Conservation (phyloP, 2,113 vertebrate genomes). For the pig (Sus scrofa) region DNA sequence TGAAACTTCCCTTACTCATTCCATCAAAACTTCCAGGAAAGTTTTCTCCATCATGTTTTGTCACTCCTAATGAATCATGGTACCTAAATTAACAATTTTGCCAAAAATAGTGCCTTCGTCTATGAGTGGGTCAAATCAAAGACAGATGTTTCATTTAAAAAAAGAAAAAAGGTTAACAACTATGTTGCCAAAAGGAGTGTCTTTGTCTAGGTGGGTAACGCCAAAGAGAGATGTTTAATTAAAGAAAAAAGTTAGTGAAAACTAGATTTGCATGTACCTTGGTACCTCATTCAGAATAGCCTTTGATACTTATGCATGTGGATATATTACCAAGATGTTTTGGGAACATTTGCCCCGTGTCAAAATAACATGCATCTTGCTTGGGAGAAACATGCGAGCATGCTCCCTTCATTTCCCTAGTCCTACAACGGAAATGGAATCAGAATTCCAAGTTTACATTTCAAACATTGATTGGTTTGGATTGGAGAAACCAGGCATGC, state of each 20-base stretch:
- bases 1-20: not conserved
- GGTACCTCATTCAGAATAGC: not conserved
- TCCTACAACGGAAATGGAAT: accelerated
- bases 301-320: too few species aligned
- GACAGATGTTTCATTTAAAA: not conserved
- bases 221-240: not conserved
- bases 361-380: accelerated
- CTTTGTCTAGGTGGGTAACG: too few species aligned
- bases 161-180: too few species aligned
- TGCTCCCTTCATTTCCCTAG: accelerated
- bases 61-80: not conserved
- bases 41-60: not conserved
- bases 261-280: not conserved
- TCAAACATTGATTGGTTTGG: accelerated
- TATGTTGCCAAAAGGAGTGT: not conserved
- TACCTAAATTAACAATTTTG: not conserved
- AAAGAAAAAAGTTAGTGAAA: not conserved
- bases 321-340: not conserved
- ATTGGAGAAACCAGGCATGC: accelerated
- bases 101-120: not conserved
- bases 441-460: too few species aligned
- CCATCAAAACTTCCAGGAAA: not conserved
- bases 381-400: accelerated
- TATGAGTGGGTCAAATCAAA: not conserved
- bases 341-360: accelerated